Conservation (phyloP, 2,797 vertebrate species). For the Sciurus carolinensis region DNA sequence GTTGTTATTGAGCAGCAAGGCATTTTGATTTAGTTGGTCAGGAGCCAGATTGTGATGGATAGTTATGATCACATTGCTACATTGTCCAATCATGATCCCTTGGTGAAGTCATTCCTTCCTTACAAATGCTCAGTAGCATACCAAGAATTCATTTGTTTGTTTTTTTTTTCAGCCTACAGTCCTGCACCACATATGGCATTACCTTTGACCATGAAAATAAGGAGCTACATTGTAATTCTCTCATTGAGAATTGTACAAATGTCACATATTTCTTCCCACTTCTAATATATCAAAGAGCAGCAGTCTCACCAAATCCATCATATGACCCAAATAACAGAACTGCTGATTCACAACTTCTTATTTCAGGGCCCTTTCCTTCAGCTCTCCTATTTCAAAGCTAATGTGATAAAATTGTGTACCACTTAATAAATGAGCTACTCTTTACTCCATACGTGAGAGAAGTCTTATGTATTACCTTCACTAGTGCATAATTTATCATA, state of each 20-base stretch:
- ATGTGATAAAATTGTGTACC: background rate
- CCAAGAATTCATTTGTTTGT: too few relatives aligned
- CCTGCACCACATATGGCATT: background rate
- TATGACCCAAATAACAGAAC: background rate
- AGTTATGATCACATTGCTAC: background rate
- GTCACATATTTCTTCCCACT: background rate
- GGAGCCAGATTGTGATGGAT: background rate
- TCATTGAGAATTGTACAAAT: background rate
- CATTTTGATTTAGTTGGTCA: background rate
- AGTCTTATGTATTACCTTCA: background rate
- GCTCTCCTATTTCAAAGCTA: background rate
- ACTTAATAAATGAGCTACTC: background rate
- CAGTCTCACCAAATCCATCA: background rate
- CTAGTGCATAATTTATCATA: background rate
- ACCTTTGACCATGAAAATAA: background rate
- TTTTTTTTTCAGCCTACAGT: background rate
- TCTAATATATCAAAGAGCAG: background rate
- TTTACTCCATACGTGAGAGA: background rate
- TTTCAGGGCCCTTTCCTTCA: background rate
- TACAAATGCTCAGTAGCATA: background rate
- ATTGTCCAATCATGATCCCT: too few relatives aligned
- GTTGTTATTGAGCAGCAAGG: background rate
- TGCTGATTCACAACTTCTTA: background rate
- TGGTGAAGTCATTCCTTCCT: background rate
- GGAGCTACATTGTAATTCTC: background rate